Evolutionary conservation across 2,888 invertebrate genomes (phyloP), one percentile per base, ranked within the genome.

Genomic region (Lasioglossum leucozonium): DNA sequence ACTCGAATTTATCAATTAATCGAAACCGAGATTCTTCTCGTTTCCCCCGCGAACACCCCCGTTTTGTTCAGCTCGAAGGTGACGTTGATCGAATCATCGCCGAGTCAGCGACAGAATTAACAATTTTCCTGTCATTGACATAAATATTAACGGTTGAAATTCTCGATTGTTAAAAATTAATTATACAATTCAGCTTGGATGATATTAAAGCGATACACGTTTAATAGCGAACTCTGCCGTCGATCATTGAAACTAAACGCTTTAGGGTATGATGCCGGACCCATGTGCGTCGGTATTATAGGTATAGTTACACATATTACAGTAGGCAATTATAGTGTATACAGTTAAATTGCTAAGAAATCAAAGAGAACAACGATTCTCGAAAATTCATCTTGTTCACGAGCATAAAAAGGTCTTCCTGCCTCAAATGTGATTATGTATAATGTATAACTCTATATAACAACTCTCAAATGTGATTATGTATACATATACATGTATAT

Each of bases 221-320:
- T 42, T 69, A 77, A 79, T 37, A 77, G 85, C 88, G 89, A 79
- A 82, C 89, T 89, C 89, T 89, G 74, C 44, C 87, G 89, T 72
- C 87, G 73, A 76, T 81, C 71, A 71, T 44, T n/a, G 77, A 76
- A 89, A 89, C 88, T 80, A 78, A 40, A 40, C 5, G 44, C 34
- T 79, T 79, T 73, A 47, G 73, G 72, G 65, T 22, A 34, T 58
- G n/a, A 58, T 72, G 34, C 55, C 62, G 72, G 51, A 81, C 22
- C 37, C 62, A 55, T 71, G 55, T 30, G 44, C 51, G 89, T 89
- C 89, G 89, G 88, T 89, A 89, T 71, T 74, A 82, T 76, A 89
- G 44, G 13, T 1, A 47, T 47, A 47, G 6, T n/a, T n/a, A n/a
- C 18, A 16, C 4, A 44, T 16, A 37, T 37, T 37, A 37, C 4